Conservation (phyloP, 2,113 vertebrate species). For the Gavialis gangeticus region DNA sequence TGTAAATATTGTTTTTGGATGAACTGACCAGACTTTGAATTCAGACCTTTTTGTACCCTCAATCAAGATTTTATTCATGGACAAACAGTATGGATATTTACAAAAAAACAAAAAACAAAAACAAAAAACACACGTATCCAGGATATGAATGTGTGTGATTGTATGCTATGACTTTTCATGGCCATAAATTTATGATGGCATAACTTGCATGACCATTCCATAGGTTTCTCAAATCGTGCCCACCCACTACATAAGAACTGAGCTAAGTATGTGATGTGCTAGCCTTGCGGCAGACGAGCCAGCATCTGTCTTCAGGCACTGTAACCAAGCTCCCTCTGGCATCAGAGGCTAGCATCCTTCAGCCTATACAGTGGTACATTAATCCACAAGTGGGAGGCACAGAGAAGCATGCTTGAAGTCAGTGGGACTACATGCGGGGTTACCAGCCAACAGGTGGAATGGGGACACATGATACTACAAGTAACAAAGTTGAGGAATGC, state of each 20-base stretch:
- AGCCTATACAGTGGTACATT: neutral
- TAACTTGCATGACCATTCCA: neutral
- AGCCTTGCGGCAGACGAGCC: neutral
- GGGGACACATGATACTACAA: neutral
- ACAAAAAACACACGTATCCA: neutral
- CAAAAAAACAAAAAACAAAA: no score
- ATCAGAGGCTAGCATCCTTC: constrained; percentile 1
- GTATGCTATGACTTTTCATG: neutral
- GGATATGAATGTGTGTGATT: neutral
- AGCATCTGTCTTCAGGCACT: neutral
- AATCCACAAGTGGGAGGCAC: neutral
- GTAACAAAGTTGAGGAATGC: neutral
- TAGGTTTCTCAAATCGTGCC: constrained; percentile 1
- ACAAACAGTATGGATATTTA: neutral
- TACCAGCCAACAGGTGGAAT: constrained; percentile 1
- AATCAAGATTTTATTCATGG: neutral
- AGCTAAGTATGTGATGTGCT: neutral
- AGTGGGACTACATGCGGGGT: neutral
- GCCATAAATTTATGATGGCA: neutral
- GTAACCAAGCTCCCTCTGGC: neutral
- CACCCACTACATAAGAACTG: neutral
- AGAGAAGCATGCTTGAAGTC: neutral
- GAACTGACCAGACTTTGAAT: neutral
- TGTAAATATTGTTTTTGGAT: neutral
- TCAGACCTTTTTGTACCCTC: neutral